Percentiles rank a stretch among this genome's conserved stretches.
These are phyloP conservation scores for Staurois parvus DNA, from an alignment of 2,797 vertebrate species.

Conservation along the genomic window DNA sequence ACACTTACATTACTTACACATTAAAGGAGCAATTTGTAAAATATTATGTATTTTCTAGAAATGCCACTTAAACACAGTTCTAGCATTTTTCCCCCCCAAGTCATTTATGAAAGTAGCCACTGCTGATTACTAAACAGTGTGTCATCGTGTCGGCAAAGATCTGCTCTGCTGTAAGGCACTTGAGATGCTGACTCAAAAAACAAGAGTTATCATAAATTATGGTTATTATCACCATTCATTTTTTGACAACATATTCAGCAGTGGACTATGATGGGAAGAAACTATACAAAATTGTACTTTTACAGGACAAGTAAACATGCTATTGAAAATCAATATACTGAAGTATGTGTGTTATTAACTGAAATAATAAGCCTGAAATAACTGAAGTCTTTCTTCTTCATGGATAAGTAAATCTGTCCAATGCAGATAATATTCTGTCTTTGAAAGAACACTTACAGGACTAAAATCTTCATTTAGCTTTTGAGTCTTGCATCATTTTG, in stretches of 20 bases:
- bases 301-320: slow-evolving; percentile 24
- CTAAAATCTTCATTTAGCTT: not conserved
- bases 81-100: not conserved
- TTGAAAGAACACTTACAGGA: not conserved
- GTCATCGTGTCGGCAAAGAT: slow-evolving; percentile 19
- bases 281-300: slow-evolving; percentile 35
- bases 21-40: slow-evolving; percentile 15
- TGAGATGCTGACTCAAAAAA: slow-evolving; percentile 36
- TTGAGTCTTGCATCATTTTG: not conserved
- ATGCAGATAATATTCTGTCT: not conserved
- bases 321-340: slow-evolving; percentile 32
- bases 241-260: slow-evolving; percentile 18
- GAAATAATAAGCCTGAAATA: slow-evolving; percentile 27
- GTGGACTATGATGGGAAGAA: slow-evolving; percentile 3
- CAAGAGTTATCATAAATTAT: slow-evolving; percentile 41
- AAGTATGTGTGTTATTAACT: slow-evolving; percentile 24
- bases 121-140: slow-evolving; percentile 41
- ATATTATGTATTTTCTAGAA: slow-evolving; percentile 15
- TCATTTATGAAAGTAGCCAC: slow-evolving; percentile 36
- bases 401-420: slow-evolving; percentile 26
- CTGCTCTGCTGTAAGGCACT: slow-evolving; percentile 12
- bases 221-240: slow-evolving; percentile 44
- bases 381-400: slow-evolving; percentile 18
- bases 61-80: slow-evolving; percentile 13
- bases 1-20: not conserved